Evolutionary conservation across 2,797 vertebrate species (phyloP).

Genomic region (Coranthus polyacanthus): DNA sequence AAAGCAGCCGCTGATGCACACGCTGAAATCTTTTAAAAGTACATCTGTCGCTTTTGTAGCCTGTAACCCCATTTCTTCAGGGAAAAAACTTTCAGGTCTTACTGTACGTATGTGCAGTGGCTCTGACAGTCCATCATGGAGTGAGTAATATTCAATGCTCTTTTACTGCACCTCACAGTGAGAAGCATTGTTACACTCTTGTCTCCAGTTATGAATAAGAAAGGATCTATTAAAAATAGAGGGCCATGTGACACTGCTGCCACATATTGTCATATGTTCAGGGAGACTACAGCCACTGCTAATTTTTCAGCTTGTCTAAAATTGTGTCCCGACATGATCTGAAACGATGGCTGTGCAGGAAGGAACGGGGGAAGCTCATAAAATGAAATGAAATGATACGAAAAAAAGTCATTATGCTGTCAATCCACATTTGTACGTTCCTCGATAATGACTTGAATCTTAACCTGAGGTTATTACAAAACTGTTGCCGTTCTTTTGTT

Average conservation of each 20-base stretch:
- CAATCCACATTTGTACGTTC: slow-evolving; percentile 46
- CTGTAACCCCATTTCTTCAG: slow-evolving; percentile 45
- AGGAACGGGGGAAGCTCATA: slow-evolving; percentile 34
- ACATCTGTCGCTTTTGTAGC: slow-evolving; percentile 68
- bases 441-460: slow-evolving; percentile 48
- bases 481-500: slow-evolving; percentile 13
- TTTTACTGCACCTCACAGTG: slow-evolving; percentile 41
- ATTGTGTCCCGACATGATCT: slow-evolving; percentile 25
- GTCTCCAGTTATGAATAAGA: slow-evolving; percentile 44
- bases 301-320: slow-evolving; percentile 25
- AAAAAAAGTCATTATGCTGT: slow-evolving; percentile 43
- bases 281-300: slow-evolving; percentile 8
- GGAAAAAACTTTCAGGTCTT: slow-evolving; percentile 36
- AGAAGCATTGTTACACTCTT: slow-evolving; percentile 26
- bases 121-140: slow-evolving; percentile 43
- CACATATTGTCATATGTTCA: slow-evolving; percentile 34
- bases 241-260: slow-evolving; percentile 21
- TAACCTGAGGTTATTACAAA: slow-evolving; percentile 45
- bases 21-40: slow-evolving; percentile 64
- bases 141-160: slow-evolving; percentile 34
- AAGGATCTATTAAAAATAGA: slow-evolving; percentile 41
- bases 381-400: slow-evolving; percentile 37
- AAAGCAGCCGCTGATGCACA: slow-evolving; percentile 67
- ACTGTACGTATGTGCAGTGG: slow-evolving; percentile 29
- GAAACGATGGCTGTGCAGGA: slow-evolving; percentile 19